Evolutionary conservation across 2,797 vertebrate genomes (phyloP).

Genomic region (Gallinago solitaria): DNA sequence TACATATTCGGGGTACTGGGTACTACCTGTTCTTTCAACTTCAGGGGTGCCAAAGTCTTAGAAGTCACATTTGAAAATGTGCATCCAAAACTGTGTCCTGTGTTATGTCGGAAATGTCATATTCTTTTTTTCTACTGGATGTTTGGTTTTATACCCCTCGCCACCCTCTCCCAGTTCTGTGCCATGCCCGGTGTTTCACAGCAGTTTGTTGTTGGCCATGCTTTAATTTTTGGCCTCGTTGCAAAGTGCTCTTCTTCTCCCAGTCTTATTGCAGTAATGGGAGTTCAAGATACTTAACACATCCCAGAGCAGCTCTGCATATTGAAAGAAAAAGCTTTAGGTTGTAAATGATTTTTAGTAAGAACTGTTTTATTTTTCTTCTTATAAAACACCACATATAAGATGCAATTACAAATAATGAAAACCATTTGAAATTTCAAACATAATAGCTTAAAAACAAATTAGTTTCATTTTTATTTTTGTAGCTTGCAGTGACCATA

Average conservation of each 20-base stretch:
- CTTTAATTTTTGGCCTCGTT: neutral
- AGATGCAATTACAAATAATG: conserved; percentile 18
- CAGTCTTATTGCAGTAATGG: neutral
- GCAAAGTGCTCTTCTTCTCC: neutral
- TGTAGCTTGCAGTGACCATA: neutral
- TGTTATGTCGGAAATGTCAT: neutral
- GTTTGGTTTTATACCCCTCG: neutral
- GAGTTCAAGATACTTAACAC: neutral
- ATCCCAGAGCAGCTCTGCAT: neutral
- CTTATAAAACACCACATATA: neutral
- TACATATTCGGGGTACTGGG: neutral
- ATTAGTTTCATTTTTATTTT: conserved; percentile 25
- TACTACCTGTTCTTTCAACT: neutral
- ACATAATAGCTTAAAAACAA: neutral
- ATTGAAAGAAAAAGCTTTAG: neutral
- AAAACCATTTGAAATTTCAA: conserved; percentile 27
- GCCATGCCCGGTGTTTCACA: rapidly evolving
- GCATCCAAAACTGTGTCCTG: rapidly evolving
- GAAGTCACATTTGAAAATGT: neutral
- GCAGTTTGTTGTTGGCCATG: neutral
- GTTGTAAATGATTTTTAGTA: conserved; percentile 12
- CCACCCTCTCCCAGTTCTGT: neutral
- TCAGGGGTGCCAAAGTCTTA: neutral
- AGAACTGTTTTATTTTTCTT: conserved; percentile 8
- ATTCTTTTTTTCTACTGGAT: neutral